Base-by-base conservation (phyloP, 1,140 invertebrate genomes). In the Cherax destructor region DNA sequence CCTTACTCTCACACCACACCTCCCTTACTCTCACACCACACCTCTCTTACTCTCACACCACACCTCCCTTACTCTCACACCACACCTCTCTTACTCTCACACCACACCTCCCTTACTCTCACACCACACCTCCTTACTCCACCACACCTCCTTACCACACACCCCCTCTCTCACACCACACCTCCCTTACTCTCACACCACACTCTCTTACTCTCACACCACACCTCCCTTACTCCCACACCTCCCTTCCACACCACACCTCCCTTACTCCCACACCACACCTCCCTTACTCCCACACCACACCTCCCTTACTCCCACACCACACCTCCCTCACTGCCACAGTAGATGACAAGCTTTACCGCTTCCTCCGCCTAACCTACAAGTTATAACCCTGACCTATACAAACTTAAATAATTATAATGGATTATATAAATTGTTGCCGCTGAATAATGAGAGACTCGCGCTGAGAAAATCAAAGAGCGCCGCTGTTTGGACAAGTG, bases 401-500 rank as follows among this genome's bases (percentile, higher is more conserved):
- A 69, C 65, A 69, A 69, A 69, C 65, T 69, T 69, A 69, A 69
- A 72, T 80, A 88, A 88, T 83, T 72, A 78, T 88, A 88, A 88
- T 88, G 79, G 72, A 90, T 90, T 72, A 83, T 72, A 59, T 59
- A 61, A 59, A 76, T 59, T 52, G 65, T 56, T 83, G 49, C 41
- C 41, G 61, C 41, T 61, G 80, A 90, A 74, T 83, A 72, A 83
- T 72, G 79, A 65, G 86, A 88, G 65, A 24, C 41, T 30, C 13
- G 9, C 56, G 61, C 49, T 11, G 81, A 78, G 83, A 49, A 78
- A 91, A 78, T 91, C 88, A 91, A 91, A 91, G 81, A 49, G 69
- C 72, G 47, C 88, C 88, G 88, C 88, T 85, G 88, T 91, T 91
- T 85, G 80, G 88, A 91, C 88, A 91, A 91, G 88, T 91, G 88